phyloP scores from a whole-genome alignment of 2,888 invertebrate genomes.

The Andrena hattorfiana region DNA sequence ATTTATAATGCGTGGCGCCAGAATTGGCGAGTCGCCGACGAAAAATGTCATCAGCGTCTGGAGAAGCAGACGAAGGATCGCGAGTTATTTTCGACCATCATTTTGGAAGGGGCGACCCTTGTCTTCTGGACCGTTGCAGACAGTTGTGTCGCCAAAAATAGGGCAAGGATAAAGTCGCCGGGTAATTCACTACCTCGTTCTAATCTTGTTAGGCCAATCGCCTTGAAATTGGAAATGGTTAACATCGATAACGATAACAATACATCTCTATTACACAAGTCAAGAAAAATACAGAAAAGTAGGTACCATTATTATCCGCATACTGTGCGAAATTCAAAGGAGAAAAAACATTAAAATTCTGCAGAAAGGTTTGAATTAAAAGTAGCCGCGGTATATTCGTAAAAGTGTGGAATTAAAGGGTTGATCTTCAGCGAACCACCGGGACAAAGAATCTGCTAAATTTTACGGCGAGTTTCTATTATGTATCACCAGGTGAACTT shows the following conservation, averaged over 20 bases:
- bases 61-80: conserved; percentile 22
- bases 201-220: conserved; percentile 75
- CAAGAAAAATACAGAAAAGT: neutral
- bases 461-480: neutral
- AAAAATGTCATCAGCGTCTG: conserved; percentile 18
- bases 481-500: conserved; percentile 9
- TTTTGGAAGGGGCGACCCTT: conserved; percentile 42
- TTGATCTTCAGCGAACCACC: neutral
- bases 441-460: neutral
- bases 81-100: conserved; percentile 61
- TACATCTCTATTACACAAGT: neutral
- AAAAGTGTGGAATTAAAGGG: neutral
- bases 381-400: no score
- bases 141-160: conserved; percentile 68
- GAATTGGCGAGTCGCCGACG: conserved; percentile 9
- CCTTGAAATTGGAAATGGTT: conserved; percentile 66
- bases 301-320: no score
- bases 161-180: conserved; percentile 52
- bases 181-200: conserved; percentile 58
- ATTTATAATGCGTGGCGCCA: neutral
- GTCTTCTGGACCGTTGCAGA: conserved; percentile 34
- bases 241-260: conserved; percentile 45
- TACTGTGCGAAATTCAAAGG: neutral
- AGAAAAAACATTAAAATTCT: no score
- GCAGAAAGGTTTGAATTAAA: no score